Conservation (phyloP, 2,888 invertebrate species). For the Spisula solida region DNA sequence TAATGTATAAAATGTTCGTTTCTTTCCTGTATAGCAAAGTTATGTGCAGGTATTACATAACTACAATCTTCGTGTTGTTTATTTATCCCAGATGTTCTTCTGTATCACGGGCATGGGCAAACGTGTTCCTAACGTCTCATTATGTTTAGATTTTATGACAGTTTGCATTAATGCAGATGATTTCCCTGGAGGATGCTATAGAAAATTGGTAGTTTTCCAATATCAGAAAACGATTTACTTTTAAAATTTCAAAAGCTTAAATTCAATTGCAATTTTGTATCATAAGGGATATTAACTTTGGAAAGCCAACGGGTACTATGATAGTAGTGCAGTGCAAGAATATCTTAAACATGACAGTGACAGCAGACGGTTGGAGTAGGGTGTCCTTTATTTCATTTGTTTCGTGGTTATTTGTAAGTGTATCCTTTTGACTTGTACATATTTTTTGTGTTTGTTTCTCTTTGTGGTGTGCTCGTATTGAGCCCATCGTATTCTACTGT, state of each 20-base stretch:
- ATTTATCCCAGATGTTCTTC: neutral
- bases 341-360: too few relatives aligned
- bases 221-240: neutral
- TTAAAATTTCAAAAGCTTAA: neutral
- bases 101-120: neutral
- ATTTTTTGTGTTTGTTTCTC: too few relatives aligned
- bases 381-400: too few relatives aligned
- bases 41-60: neutral
- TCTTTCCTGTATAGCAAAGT: too few relatives aligned
- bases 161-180: neutral
- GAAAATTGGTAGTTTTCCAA: neutral
- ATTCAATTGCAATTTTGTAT: neutral
- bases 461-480: too few relatives aligned
- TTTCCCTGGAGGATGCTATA: neutral
- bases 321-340: too few relatives aligned
- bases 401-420: too few relatives aligned
- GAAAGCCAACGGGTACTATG: too few relatives aligned
- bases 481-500: too few relatives aligned
- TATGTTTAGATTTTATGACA: neutral
- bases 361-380: too few relatives aligned
- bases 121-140: neutral
- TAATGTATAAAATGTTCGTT: too few relatives aligned
- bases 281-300: neutral
- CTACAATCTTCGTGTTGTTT: neutral
- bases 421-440: too few relatives aligned